Base-by-base conservation (phyloP, 2,113 vertebrate species). In the Nicator chloris region DNA sequence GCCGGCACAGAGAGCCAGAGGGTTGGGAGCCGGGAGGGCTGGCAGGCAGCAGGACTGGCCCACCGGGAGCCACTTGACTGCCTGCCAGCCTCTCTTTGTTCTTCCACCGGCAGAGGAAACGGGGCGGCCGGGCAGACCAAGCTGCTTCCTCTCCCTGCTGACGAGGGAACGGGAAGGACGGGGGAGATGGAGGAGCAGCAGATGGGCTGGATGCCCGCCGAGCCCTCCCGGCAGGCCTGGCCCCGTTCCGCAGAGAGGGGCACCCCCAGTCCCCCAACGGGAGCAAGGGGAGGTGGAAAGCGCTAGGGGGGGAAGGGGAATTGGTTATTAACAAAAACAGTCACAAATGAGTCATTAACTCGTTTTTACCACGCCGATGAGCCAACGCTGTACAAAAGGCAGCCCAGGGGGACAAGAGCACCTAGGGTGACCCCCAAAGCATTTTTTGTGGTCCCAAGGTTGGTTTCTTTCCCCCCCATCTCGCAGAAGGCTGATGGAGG, bases 51-150 rank as follows among this genome's bases (percentile, higher is more conserved):
- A 64, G 85, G 59, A 76, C 77, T 93, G 89, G 92, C 94, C 93
- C 85, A 86, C 91, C 64, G 76, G 92, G 89, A 91, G 88, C 95
- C 82, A 86, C 95, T 86, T 92, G 95, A 88, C 64, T 71, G 90
- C 73, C 90, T 91, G 93, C 96, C 97, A 95, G 83, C 82, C 33
- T 75, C 83, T 83, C 95, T 96, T 94, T 97, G 95, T 96, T 96
- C 97, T 96, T 92, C 94, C 94, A 79, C 54, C 76, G 73, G 95
- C 24, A 5, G 82, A 95, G 95, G 93, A 96, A 96, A 90, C 82
- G 26, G 89, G 79, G 88, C 15, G 60, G 92, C 90, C 10, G 10
- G 91, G 88, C 60, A 83, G 86, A 57, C 83, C 27, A 39, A 84
- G 91, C 54, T 2, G 82, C 79, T 96, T 97, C 94, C 92, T 86